phyloP scores from a whole-genome alignment of 2,888 invertebrate species.

The Eristalis arbustorum region DNA sequence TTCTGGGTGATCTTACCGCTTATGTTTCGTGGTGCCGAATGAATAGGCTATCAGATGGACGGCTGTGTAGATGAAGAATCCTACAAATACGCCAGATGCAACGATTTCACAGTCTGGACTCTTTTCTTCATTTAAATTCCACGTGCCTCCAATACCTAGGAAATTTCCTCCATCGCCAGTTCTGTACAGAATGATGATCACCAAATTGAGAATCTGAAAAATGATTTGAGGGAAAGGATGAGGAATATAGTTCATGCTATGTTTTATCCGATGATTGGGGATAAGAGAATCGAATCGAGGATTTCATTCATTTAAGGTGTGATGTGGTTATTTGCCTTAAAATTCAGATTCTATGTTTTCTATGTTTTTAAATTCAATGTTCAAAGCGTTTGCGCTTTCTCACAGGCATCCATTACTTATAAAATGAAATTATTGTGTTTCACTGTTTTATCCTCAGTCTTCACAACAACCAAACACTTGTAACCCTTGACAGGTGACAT shows the following conservation, averaged over 20 bases:
- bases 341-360: not conserved
- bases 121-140: slow-evolving; percentile 94
- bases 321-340: not conserved
- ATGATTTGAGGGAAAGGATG: slow-evolving; percentile 64
- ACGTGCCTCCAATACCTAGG: slow-evolving; percentile 92
- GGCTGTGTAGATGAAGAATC: slow-evolving; percentile 91
- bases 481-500: not conserved
- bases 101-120: slow-evolving; percentile 93
- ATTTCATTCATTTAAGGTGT: not conserved
- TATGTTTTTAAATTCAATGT: not conserved
- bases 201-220: slow-evolving; percentile 89
- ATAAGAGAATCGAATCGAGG: not conserved
- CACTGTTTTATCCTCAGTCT: not conserved
- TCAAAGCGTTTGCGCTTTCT: not conserved
- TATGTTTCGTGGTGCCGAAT: slow-evolving; percentile 89
- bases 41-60: slow-evolving; percentile 88
- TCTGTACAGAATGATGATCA: slow-evolving; percentile 89
- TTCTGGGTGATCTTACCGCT: slow-evolving; percentile 81
- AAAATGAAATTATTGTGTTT: not conserved
- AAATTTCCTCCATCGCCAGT: slow-evolving; percentile 91
- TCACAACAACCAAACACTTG: not conserved
- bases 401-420: not conserved
- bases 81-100: slow-evolving; percentile 92
- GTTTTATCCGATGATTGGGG: slow-evolving; percentile 13
- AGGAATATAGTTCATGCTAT: not conserved